phyloP scores from a whole-genome alignment of 2,797 vertebrate genomes.

The Gymnothorax javanicus region DNA sequence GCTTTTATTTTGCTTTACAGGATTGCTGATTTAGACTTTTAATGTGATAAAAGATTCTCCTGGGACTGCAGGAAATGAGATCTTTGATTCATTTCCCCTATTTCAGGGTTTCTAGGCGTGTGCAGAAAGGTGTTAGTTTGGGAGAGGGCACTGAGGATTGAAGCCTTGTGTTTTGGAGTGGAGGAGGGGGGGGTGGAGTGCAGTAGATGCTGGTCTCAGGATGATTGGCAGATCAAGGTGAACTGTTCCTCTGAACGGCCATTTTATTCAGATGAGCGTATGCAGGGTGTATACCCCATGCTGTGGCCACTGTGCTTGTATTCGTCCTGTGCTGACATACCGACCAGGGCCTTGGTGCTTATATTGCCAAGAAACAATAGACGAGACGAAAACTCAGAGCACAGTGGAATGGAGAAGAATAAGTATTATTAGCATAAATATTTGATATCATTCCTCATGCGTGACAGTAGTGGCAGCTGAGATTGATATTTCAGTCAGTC shows the following conservation, averaged over 20 bases:
- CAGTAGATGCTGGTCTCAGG: neutral
- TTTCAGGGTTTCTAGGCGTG: neutral
- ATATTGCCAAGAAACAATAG: neutral
- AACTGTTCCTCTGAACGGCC: constrained; percentile 14
- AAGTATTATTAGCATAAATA: neutral
- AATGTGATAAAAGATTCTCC: neutral
- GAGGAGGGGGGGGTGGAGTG: neutral
- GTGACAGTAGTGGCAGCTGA: neutral
- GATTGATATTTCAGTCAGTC: neutral
- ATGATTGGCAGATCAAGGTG: constrained; percentile 36
- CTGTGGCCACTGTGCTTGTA: constrained; percentile 23
- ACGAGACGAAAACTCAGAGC: neutral
- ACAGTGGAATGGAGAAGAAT: neutral
- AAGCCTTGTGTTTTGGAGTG: neutral
- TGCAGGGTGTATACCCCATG: constrained; percentile 1
- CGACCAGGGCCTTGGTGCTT: neutral
- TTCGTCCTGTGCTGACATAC: constrained; percentile 27
- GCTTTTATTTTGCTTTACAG: neutral
- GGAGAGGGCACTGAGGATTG: neutral
- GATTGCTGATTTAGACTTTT: neutral
- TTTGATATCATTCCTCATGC: neutral
- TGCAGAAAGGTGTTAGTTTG: neutral
- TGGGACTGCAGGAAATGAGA: neutral
- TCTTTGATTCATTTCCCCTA: neutral
- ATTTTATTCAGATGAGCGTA: constrained; percentile 2